Evolutionary conservation across 2,797 vertebrate species (phyloP).

Genomic region (Poecilia velifera): DNA sequence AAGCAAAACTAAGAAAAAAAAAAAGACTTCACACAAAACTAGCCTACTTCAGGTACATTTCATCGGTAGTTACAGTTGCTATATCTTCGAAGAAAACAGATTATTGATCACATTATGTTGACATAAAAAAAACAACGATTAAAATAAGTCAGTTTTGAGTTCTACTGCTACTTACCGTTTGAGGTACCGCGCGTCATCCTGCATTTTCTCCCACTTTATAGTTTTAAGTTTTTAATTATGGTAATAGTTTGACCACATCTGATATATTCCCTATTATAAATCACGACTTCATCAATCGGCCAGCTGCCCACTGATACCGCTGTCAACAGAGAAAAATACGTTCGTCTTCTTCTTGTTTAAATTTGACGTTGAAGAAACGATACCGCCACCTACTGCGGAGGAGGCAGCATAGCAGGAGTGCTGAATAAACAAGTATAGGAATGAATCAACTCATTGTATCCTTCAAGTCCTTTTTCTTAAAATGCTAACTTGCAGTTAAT

Average conservation of each 20-base stretch:
- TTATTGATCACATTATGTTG: background rate
- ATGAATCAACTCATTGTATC: background rate
- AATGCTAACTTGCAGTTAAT: background rate
- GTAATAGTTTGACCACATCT: background rate
- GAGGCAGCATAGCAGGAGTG: background rate
- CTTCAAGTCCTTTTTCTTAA: background rate
- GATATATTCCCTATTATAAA: background rate
- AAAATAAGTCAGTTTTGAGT: too few relatives aligned
- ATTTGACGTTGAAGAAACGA: background rate
- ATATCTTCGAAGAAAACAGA: background rate
- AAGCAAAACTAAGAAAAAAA: background rate
- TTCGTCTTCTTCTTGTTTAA: background rate
- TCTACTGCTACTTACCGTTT: constrained; percentile 60
- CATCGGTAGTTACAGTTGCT: background rate
- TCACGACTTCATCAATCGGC: constrained; percentile 12
- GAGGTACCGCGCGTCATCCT: constrained; percentile 72
- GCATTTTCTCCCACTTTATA: constrained; percentile 53
- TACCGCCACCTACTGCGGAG: constrained; percentile 1
- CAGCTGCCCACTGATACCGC: background rate
- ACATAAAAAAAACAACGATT: background rate
- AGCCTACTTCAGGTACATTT: background rate
- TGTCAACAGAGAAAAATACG: background rate
- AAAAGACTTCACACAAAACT: background rate
- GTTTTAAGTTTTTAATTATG: background rate
- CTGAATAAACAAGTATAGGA: background rate